A percentile compares a stretch with the other conserved stretches of the same genome.
These are phyloP conservation scores for Chloroclystis v-ata DNA, from an alignment of 2,888 invertebrate genomes.

Conservation along the genomic window DNA sequence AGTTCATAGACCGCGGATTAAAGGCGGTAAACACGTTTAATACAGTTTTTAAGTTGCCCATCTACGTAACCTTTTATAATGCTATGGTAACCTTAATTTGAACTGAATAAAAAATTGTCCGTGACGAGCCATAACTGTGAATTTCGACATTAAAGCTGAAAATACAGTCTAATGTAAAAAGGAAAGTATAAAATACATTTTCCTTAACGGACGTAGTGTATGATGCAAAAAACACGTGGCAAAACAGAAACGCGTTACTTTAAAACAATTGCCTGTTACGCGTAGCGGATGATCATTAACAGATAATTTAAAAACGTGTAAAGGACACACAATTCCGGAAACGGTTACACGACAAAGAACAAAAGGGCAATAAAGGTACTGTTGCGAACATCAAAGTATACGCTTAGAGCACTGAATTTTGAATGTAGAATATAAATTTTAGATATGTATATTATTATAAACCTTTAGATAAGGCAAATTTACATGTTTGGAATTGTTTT, in stretches of 20 bases:
- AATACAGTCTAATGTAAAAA: constrained; percentile 2
- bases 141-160: not conserved
- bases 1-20: no score
- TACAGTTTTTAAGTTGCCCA: no score
- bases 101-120: no score
- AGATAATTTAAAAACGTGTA: constrained; percentile 35
- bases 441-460: no score
- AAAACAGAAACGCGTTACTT: constrained; percentile 25
- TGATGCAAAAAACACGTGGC: constrained; percentile 20
- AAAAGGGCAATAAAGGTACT: not conserved
- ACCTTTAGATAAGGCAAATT: no score
- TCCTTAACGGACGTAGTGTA: constrained; percentile 8
- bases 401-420: no score
- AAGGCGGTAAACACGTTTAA: no score
- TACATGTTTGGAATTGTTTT: no score
- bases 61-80: no score
- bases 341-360: constrained; percentile 23
- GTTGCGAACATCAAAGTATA: not conserved
- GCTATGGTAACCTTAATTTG: no score
- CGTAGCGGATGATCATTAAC: constrained; percentile 30
- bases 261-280: constrained; percentile 25
- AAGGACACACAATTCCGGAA: constrained; percentile 28
- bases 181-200: constrained; percentile 5
- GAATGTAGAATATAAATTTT: no score
- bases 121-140: not conserved